Conservation (phyloP, 2,888 invertebrate genomes). For the Hylaea fasciaria region DNA sequence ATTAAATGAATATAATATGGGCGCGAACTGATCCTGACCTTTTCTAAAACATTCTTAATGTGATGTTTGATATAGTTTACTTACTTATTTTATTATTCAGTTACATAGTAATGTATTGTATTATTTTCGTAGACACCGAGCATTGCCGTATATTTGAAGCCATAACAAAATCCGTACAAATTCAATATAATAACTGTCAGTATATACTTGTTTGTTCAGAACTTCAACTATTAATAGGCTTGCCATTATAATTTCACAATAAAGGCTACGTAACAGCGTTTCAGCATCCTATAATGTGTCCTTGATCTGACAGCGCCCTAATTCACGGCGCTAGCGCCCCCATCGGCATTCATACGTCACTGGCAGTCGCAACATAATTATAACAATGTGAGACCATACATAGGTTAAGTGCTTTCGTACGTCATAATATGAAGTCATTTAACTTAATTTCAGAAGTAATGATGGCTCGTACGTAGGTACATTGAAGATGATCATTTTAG, state of each 20-base stretch:
- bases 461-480: neutral
- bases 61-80: no score
- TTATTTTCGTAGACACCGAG: no score
- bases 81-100: no score
- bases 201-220: constrained; percentile 8
- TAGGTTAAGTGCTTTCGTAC: constrained; percentile 4
- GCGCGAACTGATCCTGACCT: no score
- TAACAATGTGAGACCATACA: constrained; percentile 5
- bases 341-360: constrained; percentile 26
- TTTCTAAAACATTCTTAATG: no score
- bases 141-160: no score
- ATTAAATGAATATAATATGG: no score
- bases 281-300: constrained; percentile 29
- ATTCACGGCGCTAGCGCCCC: constrained; percentile 20
- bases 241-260: constrained; percentile 23
- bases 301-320: constrained; percentile 30
- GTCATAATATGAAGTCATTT: neutral
- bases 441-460: neutral
- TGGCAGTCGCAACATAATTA: constrained; percentile 37
- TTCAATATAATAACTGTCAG: neutral
- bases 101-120: no score
- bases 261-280: constrained; percentile 20
- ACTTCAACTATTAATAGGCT: constrained; percentile 6
- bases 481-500: neutral
- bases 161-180: neutral